These are phyloP conservation scores for Actinia tenebrosa DNA, from an alignment of 64 coral and sea anemone species.

Conservation along the genomic window DNA sequence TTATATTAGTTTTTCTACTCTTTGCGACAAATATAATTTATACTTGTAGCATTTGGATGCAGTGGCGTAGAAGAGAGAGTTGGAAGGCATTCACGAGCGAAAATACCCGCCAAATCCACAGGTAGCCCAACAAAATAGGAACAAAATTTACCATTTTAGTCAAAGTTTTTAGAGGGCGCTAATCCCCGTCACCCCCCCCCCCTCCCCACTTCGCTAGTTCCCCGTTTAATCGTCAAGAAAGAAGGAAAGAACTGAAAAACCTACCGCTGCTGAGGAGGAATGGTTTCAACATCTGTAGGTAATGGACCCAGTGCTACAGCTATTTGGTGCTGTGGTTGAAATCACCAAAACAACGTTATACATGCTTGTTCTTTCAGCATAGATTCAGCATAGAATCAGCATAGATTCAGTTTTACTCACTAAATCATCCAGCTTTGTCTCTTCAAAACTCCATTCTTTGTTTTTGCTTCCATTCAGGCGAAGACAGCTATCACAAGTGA, in stretches of 20 bases:
- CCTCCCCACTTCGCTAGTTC: too few species aligned
- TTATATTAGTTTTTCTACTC: too few species aligned
- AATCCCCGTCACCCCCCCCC: too few species aligned
- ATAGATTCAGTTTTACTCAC: constrained; percentile 29
- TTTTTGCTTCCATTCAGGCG: constrained; percentile 34
- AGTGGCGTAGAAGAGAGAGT: too few species aligned
- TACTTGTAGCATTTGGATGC: too few species aligned
- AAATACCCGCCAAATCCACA: too few species aligned
- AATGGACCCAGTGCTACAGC: constrained; percentile 67
- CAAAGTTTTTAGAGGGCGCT: too few species aligned
- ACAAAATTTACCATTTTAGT: too few species aligned
- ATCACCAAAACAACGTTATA: background rate
- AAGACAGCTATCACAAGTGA: constrained; percentile 71
- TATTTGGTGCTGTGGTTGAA: constrained; percentile 61
- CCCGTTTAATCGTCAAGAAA: background rate
- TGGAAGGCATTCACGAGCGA: too few species aligned
- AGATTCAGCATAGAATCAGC: background rate
- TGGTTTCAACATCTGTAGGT: background rate
- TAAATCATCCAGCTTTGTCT: constrained; percentile 80
- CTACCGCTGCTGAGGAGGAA: background rate
- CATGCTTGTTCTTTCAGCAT: background rate
- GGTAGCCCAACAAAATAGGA: too few species aligned
- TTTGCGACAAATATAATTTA: too few species aligned
- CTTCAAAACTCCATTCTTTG: constrained; percentile 77
- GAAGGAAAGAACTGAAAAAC: background rate